Conservation (phyloP, 2,797 vertebrate species). For the Pangasius krempfi region DNA sequence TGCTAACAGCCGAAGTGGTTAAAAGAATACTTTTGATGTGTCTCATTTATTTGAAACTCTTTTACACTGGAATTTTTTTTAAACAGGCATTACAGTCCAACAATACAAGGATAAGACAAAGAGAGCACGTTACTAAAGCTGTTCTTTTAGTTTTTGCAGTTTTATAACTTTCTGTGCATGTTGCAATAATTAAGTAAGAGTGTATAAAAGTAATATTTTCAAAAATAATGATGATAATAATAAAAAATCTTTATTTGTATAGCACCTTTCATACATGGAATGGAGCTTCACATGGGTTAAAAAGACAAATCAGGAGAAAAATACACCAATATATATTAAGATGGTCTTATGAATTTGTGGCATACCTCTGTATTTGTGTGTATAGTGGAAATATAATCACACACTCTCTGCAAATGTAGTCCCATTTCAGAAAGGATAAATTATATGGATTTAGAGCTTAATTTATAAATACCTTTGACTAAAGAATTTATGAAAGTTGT, state of each 20-base stretch:
- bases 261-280: background rate
- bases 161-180: background rate
- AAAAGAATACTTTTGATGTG: background rate
- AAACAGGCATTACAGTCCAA: background rate
- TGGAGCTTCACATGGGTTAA: background rate
- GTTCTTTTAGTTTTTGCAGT: background rate
- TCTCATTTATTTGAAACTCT: background rate
- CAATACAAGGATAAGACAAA: background rate
- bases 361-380: background rate
- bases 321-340: background rate
- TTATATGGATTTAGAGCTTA: background rate
- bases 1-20: background rate
- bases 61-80: background rate
- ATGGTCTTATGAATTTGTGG: background rate
- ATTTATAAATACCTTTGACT: background rate
- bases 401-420: background rate
- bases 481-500: background rate
- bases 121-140: background rate
- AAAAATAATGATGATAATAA: background rate
- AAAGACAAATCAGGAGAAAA: background rate
- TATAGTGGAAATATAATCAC: background rate
- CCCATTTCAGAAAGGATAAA: background rate
- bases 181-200: background rate
- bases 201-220: background rate
- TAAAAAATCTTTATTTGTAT: background rate